Conservation (phyloP, 2,113 vertebrate species). For the Dolichotis patagonum region DNA sequence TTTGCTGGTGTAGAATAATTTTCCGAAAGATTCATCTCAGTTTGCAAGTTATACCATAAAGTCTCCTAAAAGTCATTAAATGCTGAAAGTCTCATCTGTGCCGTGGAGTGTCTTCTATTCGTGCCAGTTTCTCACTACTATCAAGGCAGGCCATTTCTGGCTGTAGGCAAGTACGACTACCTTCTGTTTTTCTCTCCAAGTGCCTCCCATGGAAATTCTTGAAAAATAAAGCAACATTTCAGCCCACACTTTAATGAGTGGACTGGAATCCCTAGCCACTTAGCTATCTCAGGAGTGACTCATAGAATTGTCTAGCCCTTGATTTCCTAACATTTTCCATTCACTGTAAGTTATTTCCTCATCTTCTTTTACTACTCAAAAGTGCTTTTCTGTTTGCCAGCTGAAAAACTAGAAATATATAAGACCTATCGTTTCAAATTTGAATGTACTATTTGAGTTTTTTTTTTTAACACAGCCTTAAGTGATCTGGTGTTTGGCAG, state of each 20-base stretch:
- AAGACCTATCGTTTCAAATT: constrained; percentile 64
- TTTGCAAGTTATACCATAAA: constrained; percentile 27
- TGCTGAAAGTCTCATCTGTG: neutral
- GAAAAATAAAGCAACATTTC: constrained; percentile 86
- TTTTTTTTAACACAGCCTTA: constrained; percentile 50
- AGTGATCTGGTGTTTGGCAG: constrained; percentile 56
- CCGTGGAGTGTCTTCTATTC: neutral
- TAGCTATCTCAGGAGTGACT: constrained; percentile 87
- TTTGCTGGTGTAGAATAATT: constrained; percentile 20
- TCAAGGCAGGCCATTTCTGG: constrained; percentile 66
- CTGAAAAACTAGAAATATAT: constrained; percentile 67
- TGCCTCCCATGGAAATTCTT: constrained; percentile 85
- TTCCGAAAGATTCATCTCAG: neutral
- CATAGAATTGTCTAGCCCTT: constrained; percentile 83
- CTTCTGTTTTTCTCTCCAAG: constrained; percentile 78
- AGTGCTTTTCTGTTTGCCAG: constrained; percentile 70
- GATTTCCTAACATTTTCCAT: constrained; percentile 84
- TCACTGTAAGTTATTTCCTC: constrained; percentile 73
- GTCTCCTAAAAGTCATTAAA: constrained; percentile 29
- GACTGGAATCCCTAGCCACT: constrained; percentile 83
- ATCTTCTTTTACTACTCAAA: constrained; percentile 65
- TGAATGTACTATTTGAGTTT: constrained; percentile 53
- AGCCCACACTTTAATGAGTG: constrained; percentile 82
- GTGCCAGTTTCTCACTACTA: constrained; percentile 60
- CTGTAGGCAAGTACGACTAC: constrained; percentile 67